These are phyloP conservation scores for Colaptes auratus DNA, from an alignment of 2,113 vertebrate species.

Conservation along the genomic window DNA sequence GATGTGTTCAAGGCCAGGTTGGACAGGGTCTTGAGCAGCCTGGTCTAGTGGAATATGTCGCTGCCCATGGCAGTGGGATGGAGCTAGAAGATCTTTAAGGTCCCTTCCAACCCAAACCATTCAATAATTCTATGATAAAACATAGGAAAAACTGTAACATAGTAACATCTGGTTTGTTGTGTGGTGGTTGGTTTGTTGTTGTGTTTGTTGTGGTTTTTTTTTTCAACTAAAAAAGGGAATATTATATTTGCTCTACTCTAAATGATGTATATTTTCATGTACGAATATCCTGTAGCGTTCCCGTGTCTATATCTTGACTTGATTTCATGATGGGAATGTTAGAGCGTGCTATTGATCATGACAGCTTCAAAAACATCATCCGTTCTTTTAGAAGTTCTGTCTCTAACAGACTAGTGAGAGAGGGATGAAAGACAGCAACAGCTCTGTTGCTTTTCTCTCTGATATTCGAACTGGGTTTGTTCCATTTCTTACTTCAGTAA, in stretches of 20 bases:
- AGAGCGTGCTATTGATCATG: accelerated
- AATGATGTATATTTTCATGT: neutral
- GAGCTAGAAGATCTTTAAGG: too few relatives aligned
- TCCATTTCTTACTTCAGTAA: neutral
- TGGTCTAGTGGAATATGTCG: too few relatives aligned
- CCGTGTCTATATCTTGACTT: neutral
- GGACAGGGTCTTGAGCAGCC: too few relatives aligned
- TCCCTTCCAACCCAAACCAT: too few relatives aligned
- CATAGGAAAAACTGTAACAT: accelerated
- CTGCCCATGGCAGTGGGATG: too few relatives aligned
- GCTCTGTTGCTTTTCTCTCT: neutral
- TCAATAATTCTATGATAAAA: too few relatives aligned
- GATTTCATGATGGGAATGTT: neutral
- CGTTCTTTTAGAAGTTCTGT: neutral
- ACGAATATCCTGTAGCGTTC: neutral
- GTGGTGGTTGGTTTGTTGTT: too few relatives aligned
- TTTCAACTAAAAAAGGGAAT: neutral
- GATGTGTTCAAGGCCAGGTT: too few relatives aligned
- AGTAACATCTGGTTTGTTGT: neutral
- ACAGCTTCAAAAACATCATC: neutral
- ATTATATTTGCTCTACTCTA: neutral
- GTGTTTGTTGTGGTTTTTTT: neutral
- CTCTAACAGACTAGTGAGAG: neutral
- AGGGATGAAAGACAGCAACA: too few relatives aligned
- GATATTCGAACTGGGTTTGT: neutral